Percentiles rank a stretch among this genome's conserved stretches.
These are phyloP conservation scores for Cetonia aurata DNA, from an alignment of 2,888 invertebrate species.

Conservation along the genomic window DNA sequence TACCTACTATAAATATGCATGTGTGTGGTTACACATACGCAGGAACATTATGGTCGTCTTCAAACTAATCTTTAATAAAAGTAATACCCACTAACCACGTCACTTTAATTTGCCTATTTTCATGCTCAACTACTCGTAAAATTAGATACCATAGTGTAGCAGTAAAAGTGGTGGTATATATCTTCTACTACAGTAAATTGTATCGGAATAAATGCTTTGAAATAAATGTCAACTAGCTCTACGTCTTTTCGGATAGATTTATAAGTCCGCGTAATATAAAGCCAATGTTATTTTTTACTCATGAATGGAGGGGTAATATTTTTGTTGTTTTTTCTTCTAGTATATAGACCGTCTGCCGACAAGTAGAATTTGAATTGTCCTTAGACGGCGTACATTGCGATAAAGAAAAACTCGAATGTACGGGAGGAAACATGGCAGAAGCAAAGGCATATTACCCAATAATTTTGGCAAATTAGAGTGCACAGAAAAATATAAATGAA, in stretches of 20 bases:
- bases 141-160: constrained; percentile 41
- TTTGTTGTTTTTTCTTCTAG: not conserved
- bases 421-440: not conserved
- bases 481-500: not conserved
- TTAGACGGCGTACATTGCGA: not conserved
- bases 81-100: too few species aligned
- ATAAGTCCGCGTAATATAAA: constrained; percentile 26
- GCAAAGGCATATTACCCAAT: not conserved
- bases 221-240: constrained; percentile 3
- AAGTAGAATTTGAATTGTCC: constrained; percentile 13
- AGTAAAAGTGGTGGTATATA: constrained; percentile 42
- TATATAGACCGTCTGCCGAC: not conserved
- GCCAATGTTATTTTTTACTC: constrained; percentile 23
- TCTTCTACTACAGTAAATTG: constrained; percentile 35
- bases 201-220: constrained; percentile 25
- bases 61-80: too few species aligned
- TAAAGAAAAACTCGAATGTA: not conserved
- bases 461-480: constrained; percentile 3
- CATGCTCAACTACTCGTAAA: constrained; percentile 13
- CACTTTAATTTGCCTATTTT: too few species aligned
- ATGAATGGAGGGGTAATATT: constrained; percentile 8
- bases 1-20: too few species aligned
- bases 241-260: constrained; percentile 16
- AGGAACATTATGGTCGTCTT: too few species aligned
- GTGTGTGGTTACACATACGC: too few species aligned